Evolutionary conservation across 2,113 vertebrate species (phyloP).

Genomic region (Phalacrocorax carbo): DNA sequence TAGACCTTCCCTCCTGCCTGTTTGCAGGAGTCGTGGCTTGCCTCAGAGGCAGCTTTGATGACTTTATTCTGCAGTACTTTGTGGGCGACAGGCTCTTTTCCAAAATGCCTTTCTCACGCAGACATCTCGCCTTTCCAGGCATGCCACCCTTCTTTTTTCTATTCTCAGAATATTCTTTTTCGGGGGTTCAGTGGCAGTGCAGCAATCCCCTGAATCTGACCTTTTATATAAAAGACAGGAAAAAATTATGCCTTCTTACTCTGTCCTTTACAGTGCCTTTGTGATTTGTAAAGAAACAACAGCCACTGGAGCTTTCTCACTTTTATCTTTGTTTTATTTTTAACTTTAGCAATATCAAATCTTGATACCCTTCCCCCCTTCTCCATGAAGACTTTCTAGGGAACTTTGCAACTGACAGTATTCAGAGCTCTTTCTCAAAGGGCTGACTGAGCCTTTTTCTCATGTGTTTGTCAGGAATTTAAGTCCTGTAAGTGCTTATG

Average conservation of each 20-base stretch:
- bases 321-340: not conserved
- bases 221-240: not conserved
- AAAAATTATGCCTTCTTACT: not conserved
- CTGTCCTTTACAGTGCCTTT: not conserved
- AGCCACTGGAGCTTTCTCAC: not conserved
- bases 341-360: not conserved
- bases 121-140: not conserved
- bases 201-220: not conserved
- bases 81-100: constrained; percentile 15
- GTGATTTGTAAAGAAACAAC: not conserved
- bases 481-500: not conserved
- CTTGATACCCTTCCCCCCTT: not conserved
- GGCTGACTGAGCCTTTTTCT: not conserved
- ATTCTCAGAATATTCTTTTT: constrained; percentile 21
- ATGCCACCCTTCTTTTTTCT: constrained; percentile 34
- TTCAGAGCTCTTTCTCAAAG: not conserved
- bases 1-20: not conserved
- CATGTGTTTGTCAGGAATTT: not conserved
- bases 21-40: not conserved
- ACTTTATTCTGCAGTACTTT: constrained; percentile 6
- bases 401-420: not conserved
- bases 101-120: constrained; percentile 13
- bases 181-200: not conserved
- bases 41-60: not conserved
- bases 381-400: not conserved